A percentile compares a stretch with the other conserved stretches of the same genome.
phyloP scores from a whole-genome alignment of 2,888 invertebrate genomes.

The Anagyrus pseudococci region DNA sequence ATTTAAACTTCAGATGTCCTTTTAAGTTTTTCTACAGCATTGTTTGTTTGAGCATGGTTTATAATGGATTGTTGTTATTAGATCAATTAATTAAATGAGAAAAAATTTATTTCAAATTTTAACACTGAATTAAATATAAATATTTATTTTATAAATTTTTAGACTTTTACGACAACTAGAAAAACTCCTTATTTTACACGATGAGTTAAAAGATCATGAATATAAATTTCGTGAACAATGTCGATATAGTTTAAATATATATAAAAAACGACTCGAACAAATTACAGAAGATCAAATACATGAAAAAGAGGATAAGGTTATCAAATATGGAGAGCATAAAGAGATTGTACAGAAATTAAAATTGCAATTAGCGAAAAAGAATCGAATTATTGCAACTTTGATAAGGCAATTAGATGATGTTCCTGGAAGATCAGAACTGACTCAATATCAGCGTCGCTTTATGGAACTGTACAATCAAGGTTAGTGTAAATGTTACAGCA shows the following conservation, averaged over 20 bases:
- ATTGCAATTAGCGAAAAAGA: conserved; percentile 78
- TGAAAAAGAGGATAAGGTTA: conserved; percentile 62
- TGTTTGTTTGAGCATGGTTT: no score
- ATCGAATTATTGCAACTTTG: conserved; percentile 79
- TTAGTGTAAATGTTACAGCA: no score
- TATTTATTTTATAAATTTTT: no score
- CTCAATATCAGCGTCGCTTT: conserved; percentile 95
- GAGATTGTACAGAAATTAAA: conserved; percentile 68
- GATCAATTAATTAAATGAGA: no score
- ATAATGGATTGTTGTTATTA: no score
- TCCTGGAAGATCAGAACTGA: conserved; percentile 89
- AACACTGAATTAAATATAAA: no score
- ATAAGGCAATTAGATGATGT: conserved; percentile 90
- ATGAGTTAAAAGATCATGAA: conserved; percentile 76
- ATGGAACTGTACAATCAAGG: conserved; percentile 95
- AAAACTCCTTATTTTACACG: conserved; percentile 72
- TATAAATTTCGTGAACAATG: conserved; percentile 77
- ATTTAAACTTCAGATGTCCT: no score
- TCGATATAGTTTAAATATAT: conserved; percentile 68
- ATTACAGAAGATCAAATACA: conserved; percentile 60
- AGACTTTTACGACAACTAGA: conserved; percentile 64
- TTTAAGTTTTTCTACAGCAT: no score
- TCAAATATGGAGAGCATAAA: conserved; percentile 69
- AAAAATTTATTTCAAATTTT: no score
- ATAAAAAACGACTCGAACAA: no score